Conservation (phyloP, 37 sponge, comb jelly and placozoan species). For the Sycon ciliatum region DNA sequence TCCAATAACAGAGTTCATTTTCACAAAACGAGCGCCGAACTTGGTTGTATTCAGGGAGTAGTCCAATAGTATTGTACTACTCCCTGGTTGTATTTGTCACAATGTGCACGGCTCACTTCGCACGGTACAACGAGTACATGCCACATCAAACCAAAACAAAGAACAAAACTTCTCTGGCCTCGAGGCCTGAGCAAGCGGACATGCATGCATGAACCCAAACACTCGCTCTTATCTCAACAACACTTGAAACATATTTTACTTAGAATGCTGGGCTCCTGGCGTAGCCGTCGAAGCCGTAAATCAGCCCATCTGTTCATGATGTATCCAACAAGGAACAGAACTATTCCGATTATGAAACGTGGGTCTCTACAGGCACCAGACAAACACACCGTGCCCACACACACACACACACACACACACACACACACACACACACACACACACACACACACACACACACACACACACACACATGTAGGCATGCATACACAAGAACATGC, state of each 20-base stretch:
- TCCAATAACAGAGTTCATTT: no score
- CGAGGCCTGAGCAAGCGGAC: not conserved
- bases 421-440: not conserved
- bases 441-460: no score
- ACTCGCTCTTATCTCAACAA: not conserved
- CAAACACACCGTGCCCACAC: constrained; percentile 34
- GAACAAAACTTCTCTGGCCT: no score
- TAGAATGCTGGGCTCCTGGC: not conserved
- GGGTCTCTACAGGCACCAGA: constrained; percentile 48
- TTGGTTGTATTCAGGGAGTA: no score
- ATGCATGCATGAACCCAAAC: not conserved
- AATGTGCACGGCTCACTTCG: no score
- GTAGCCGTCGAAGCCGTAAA: constrained; percentile 35
- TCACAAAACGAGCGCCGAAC: no score
- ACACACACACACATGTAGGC: no score
- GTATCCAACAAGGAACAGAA: constrained; percentile 59
- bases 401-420: constrained; percentile 15
- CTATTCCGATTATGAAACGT: constrained; percentile 65
- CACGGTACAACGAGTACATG: no score
- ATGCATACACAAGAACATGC: no score
- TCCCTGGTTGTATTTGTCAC: no score
- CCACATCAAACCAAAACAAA: no score
- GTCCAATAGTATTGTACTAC: no score
- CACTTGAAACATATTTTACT: not conserved
- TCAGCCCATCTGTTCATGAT: constrained; percentile 55